Percentiles rank a stretch among this genome's conserved stretches.
Evolutionary conservation across 2,113 vertebrate species (phyloP).

Genomic region (Pelecanoides urinatrix): DNA sequence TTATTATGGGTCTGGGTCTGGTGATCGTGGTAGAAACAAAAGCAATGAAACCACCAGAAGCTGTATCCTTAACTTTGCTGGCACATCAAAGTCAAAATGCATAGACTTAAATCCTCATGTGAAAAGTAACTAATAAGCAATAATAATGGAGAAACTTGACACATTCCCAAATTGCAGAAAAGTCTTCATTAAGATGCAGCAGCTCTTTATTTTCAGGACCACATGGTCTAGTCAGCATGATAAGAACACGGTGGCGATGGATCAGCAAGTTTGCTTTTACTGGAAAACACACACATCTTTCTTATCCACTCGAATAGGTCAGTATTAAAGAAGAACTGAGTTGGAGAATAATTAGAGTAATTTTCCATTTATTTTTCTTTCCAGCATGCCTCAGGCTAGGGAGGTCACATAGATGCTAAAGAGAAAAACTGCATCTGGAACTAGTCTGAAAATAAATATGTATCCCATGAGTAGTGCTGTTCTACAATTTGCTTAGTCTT

Average conservation of each 20-base stretch:
- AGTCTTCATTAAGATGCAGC: conserved; percentile 25
- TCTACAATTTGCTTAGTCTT: conserved; percentile 18
- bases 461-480: background rate
- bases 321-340: conserved; percentile 6
- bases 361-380: conserved; percentile 36
- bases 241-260: background rate
- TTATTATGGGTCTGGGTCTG: background rate
- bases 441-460: conserved; percentile 22
- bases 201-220: conserved; percentile 41
- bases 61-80: background rate
- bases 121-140: background rate
- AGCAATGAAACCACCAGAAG: background rate
- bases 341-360: conserved; percentile 33
- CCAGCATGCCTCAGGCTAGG: background rate
- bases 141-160: background rate
- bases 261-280: conserved; percentile 29
- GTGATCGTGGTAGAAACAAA: background rate
- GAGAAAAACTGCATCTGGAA: conserved; percentile 35
- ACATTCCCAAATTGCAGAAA: background rate
- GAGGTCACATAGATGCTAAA: conserved; percentile 18
- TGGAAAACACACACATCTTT: background rate
- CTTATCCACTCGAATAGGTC: background rate
- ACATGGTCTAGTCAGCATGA: conserved; percentile 26
- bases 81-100: background rate
- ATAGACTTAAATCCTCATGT: background rate